Evolutionary conservation across 2,797 vertebrate genomes (phyloP).

Genomic region (Anabas testudineus): DNA sequence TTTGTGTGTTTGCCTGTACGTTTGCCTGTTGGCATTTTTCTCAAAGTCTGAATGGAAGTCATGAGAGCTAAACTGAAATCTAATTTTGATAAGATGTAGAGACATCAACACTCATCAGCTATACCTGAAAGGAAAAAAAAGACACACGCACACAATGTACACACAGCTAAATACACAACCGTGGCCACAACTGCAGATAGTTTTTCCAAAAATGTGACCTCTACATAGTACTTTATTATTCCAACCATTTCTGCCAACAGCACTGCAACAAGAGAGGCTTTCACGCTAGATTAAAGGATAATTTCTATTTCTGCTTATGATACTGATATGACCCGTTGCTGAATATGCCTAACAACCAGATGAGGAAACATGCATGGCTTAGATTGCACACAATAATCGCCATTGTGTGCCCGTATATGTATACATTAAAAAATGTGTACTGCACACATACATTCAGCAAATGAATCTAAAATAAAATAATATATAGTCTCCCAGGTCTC

Average conservation of each 20-base stretch:
- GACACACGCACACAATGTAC: not conserved
- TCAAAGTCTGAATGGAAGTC: constrained; percentile 51
- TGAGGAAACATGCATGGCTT: constrained; percentile 17
- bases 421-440: constrained; percentile 5
- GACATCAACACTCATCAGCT: constrained; percentile 2
- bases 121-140: constrained; percentile 4
- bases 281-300: constrained; percentile 57
- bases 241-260: constrained; percentile 39
- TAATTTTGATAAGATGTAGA: constrained; percentile 42
- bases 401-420: not conserved
- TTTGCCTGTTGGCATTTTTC: constrained; percentile 48
- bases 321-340: constrained; percentile 39
- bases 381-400: not conserved
- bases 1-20: constrained; percentile 30
- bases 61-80: constrained; percentile 38
- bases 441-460: not conserved
- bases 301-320: constrained; percentile 54
- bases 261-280: constrained; percentile 49
- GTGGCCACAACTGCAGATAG: constrained; percentile 13
- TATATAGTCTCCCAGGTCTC: no score
- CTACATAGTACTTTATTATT: constrained; percentile 41
- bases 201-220: constrained; percentile 52
- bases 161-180: constrained; percentile 20
- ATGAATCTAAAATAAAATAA: no score
- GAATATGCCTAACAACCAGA: constrained; percentile 22